Conservation (phyloP, 2,888 invertebrate species). For the Aphidius colemani region DNA sequence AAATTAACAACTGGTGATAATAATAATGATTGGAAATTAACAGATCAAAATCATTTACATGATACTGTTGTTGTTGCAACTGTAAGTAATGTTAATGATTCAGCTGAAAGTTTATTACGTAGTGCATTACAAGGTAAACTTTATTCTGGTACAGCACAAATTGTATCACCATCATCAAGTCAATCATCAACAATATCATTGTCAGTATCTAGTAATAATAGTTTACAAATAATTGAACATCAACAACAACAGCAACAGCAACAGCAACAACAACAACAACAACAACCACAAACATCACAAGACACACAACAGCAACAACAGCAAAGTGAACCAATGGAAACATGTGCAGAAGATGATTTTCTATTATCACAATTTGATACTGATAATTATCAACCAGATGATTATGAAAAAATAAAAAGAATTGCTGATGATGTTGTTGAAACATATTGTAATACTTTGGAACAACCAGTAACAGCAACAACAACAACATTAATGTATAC, state of each 20-base stretch:
- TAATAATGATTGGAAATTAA: constrained; percentile 83
- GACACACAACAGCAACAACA: constrained; percentile 60
- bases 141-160: constrained; percentile 48
- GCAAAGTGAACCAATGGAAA: constrained; percentile 67
- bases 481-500: constrained; percentile 59
- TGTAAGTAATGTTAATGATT: constrained; percentile 48
- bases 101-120: constrained; percentile 76
- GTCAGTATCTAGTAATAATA: constrained; percentile 39
- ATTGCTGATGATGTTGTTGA: constrained; percentile 83
- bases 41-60: constrained; percentile 68
- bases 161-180: constrained; percentile 47
- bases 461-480: constrained; percentile 55
- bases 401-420: constrained; percentile 82
- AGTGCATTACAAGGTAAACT: constrained; percentile 84
- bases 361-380: constrained; percentile 70
- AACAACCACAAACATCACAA: constrained; percentile 35
- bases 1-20: constrained; percentile 61
- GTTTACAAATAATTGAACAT: constrained; percentile 45
- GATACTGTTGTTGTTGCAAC: constrained; percentile 44
- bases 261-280: constrained; percentile 46
- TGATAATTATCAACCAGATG: constrained; percentile 70
- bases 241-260: constrained; percentile 50
- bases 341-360: constrained; percentile 70
- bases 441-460: constrained; percentile 74
- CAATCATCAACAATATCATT: constrained; percentile 56